Conservation (phyloP, 1,140 invertebrate species). For the Nephila pilipes region DNA sequence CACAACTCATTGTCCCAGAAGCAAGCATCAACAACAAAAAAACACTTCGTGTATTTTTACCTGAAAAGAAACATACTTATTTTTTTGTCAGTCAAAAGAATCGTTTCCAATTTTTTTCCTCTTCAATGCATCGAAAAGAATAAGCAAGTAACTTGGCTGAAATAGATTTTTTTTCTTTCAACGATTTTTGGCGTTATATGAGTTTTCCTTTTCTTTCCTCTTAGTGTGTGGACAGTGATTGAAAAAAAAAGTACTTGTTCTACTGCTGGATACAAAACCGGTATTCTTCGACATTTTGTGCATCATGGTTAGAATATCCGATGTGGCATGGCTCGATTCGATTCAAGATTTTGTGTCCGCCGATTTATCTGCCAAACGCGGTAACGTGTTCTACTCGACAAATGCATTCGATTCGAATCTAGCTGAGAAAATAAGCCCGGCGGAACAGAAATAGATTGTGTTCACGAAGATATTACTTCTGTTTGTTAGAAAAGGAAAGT, state of each 20-base stretch:
- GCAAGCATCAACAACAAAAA: not conserved
- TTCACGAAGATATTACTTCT: too few relatives aligned
- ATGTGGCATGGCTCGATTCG: not conserved
- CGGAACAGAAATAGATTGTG: too few relatives aligned
- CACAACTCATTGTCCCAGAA: not conserved
- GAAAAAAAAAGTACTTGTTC: constrained; percentile 8
- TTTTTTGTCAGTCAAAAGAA: constrained; percentile 7
- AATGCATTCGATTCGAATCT: not conserved
- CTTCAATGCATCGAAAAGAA: constrained; percentile 28
- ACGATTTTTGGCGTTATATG: not conserved
- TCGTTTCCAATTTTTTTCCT: constrained; percentile 17
- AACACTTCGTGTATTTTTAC: constrained; percentile 9
- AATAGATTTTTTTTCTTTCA: constrained; percentile 12
- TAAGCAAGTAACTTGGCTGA: not conserved
- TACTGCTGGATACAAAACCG: not conserved
- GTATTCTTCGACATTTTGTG: constrained; percentile 30
- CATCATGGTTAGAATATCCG: not conserved
- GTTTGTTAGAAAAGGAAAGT: too few relatives aligned
- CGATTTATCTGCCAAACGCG: not conserved
- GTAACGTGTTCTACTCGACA: not conserved
- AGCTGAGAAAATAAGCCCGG: too few relatives aligned
- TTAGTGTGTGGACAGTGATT: not conserved
- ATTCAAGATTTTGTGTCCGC: not conserved
- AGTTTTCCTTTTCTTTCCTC: not conserved
- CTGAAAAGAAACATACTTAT: constrained; percentile 34